These are phyloP conservation scores for Luscinia megarhynchos DNA, from an alignment of 2,797 vertebrate genomes.

Conservation along the genomic window DNA sequence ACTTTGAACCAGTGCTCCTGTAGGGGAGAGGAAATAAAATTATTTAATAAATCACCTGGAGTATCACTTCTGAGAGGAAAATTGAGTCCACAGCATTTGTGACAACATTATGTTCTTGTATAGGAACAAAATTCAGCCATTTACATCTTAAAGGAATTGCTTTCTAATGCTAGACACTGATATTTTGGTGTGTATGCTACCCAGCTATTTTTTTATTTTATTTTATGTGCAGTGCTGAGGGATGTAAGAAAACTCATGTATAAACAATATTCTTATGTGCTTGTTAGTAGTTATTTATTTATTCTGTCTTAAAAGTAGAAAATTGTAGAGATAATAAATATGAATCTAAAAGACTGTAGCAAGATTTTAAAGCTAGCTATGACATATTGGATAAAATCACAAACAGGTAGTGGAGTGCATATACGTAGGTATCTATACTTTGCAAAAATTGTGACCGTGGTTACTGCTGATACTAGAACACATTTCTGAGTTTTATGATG, in stretches of 20 bases:
- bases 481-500: neutral
- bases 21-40: neutral
- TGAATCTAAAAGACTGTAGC: neutral
- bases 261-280: neutral
- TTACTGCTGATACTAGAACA: neutral
- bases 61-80: neutral
- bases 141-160: neutral
- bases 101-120: neutral
- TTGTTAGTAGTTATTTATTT: neutral
- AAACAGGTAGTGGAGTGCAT: neutral
- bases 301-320: neutral
- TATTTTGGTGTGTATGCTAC: neutral
- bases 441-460: neutral
- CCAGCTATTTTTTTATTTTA: neutral
- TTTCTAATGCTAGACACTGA: neutral
- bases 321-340: neutral
- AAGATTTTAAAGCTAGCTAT: neutral
- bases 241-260: neutral
- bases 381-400: neutral
- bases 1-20: neutral
- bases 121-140: neutral
- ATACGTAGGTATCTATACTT: neutral
- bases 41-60: neutral
- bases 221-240: neutral
- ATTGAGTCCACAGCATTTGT: neutral